Base-by-base conservation (phyloP, 2,888 invertebrate genomes). In the Dascillus cervinus region DNA sequence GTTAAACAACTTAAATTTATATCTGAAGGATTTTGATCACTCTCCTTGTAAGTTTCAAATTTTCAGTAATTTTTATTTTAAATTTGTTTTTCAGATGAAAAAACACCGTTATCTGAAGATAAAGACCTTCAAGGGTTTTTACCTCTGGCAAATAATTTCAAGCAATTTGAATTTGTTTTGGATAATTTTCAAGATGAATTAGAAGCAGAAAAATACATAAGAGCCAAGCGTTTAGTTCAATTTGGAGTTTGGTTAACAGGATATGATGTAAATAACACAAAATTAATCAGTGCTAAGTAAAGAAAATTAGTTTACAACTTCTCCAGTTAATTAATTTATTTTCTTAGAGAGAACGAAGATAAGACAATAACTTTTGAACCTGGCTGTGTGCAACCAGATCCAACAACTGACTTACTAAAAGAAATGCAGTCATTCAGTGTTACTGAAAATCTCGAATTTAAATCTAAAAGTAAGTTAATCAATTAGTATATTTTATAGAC, bases 121-220 rank as follows among this genome's bases (percentile, higher is more conserved):
- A 76, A 77, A 50, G 82, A 84, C 58, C 63, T 89, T 29, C 77
- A 83, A 55, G 86, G 87, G 11, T 89, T 88, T 64, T 63, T 82
- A 40, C 87, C 85, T 0, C 65, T 88, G 21, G 75, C 75, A 48
- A 68, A 66, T 26, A 71, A 71, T 26, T 71, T 79, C 46, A 67
- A 69, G 27, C 63, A 66, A 2, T 69, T 81, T 4, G 69, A 71
- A 56, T 72, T 71, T 41, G 65, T 67, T 32, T 58, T 58, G 33
- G 62, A 64, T 4, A 59, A 66, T 39, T 41, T 61, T 10, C 62
- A 67, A 34, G 57, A 59, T 12, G 66, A 68, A 40, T 28, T 42
- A 10, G 59, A 58, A 25, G 56, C 60, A 9, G 59, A 69, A 35
- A 69, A 65, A 43, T 65, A 69, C 37, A 53, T 75, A 6, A 62